Base-by-base conservation (phyloP, 1,140 invertebrate species). In the Andrena cerasifolii region DNA sequence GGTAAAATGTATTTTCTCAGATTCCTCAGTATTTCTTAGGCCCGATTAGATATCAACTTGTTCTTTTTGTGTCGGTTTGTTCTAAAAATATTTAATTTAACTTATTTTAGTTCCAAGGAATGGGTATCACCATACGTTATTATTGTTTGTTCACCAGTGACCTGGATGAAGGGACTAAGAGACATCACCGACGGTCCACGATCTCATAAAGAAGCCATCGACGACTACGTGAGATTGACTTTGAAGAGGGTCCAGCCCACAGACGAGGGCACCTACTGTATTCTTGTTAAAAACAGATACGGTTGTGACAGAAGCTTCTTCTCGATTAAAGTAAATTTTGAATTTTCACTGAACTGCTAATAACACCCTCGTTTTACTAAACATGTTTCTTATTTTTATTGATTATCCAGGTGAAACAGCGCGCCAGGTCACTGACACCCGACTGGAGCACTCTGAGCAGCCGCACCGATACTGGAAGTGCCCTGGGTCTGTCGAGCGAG, bases 251-350 rank as follows among this genome's bases (percentile, higher is more conserved):
- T 97, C 0, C 94, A 95, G 68, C 93, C 95, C 8, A 95, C 97
- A 56, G 99, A 99, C 89, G 95, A 97, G 73, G 99, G 98, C 10
- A 98, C 97, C 7, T 99, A 99, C 90, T 99, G 97, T 62, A 96
- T 99, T 76, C 93, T 99, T 24, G 96, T 97, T 7, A 97, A 97
- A 88, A 99, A 99, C 93, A 93, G 95, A 45, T 96, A 97, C 79
- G 99, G 99, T 24, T 96, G 95, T 82, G 97, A 97, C 84, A 94
- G 96, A 90, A 95, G 96, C 61, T 98, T 97, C 90, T 96, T 97
- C 78, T 97, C 96, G 51, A 94, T 98, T 43, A 95, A 95, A 93
- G 96, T 97, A 93, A 91, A 90, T 85, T 0, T 2, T n/a, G 2
- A 7, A 33, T n/a, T 18, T 40, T 47, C 4, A 36, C 14, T 5